Evolutionary conservation across 2,113 vertebrate genomes (phyloP).

Genomic region (Dinomys branickii): DNA sequence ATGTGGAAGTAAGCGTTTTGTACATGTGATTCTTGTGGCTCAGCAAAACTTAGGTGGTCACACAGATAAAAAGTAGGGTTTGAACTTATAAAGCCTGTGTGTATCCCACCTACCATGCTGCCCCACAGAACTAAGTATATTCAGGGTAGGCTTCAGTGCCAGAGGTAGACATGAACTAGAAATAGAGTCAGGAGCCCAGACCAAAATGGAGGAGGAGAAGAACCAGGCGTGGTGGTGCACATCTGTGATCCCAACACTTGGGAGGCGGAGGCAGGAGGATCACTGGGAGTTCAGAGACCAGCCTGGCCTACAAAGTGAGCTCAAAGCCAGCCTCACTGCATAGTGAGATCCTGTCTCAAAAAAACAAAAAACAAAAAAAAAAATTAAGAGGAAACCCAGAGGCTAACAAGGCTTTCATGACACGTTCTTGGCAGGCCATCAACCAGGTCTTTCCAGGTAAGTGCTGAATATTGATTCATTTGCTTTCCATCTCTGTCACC

Average conservation of each 20-base stretch:
- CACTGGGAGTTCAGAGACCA: too few species aligned
- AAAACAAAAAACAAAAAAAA: too few species aligned
- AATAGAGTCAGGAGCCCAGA: neutral
- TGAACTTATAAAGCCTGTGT: conserved; percentile 5
- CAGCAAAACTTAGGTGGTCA: neutral
- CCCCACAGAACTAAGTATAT: neutral
- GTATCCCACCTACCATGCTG: too few species aligned
- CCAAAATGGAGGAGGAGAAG: neutral
- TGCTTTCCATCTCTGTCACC: neutral
- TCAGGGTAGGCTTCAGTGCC: neutral
- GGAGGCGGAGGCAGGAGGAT: too few species aligned
- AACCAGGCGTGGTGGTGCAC: too few species aligned
- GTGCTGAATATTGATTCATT: neutral
- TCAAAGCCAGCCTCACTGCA: too few species aligned
- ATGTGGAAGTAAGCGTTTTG: neutral
- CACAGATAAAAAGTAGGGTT: neutral
- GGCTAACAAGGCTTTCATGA: neutral
- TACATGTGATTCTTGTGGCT: neutral
- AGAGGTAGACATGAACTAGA: conserved; percentile 11
- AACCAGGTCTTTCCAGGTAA: neutral
- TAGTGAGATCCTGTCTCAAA: too few species aligned
- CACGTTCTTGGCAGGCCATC: neutral
- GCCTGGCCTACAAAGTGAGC: too few species aligned
- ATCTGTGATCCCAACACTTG: too few species aligned
- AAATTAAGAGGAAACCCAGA: neutral